These are phyloP conservation scores for Papio anubis DNA, from an alignment of 2,113 vertebrate species.

Conservation along the genomic window DNA sequence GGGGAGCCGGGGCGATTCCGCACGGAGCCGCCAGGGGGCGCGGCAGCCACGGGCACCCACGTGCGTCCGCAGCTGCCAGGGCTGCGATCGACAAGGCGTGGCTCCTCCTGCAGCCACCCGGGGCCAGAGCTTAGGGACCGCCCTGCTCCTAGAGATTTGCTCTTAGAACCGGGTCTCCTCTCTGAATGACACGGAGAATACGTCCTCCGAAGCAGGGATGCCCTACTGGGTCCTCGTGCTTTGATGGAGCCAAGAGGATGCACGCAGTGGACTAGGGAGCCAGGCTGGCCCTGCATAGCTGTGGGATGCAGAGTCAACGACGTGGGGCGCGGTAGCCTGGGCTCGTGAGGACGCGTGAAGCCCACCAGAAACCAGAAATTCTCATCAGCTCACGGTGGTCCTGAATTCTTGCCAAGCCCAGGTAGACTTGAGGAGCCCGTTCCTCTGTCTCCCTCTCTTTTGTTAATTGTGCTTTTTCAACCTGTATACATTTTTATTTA, in stretches of 20 bases:
- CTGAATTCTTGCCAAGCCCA: not conserved
- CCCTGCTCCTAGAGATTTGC: accelerated
- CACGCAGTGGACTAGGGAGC: too few species aligned
- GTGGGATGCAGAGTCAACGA: accelerated
- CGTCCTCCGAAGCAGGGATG: not conserved
- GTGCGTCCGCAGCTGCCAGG: not conserved
- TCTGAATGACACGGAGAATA: not conserved
- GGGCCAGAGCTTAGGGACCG: not conserved
- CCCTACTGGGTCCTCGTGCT: too few species aligned
- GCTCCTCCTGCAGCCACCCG: too few species aligned
- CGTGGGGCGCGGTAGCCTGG: not conserved
- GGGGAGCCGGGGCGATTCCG: not conserved
- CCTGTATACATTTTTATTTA: not conserved
- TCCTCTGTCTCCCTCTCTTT: not conserved
- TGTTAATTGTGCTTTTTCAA: not conserved
- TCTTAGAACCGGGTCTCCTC: not conserved
- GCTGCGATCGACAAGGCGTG: too few species aligned
- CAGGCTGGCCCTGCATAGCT: not conserved
- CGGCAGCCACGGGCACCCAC: not conserved
- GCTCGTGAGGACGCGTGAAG: too few species aligned
- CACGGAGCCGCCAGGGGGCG: not conserved
- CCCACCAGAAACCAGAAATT: not conserved
- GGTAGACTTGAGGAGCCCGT: accelerated
- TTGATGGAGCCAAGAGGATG: too few species aligned
- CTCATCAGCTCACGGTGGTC: not conserved